Conservation (phyloP, 2,888 invertebrate genomes). For the Chelonus formosanus region DNA sequence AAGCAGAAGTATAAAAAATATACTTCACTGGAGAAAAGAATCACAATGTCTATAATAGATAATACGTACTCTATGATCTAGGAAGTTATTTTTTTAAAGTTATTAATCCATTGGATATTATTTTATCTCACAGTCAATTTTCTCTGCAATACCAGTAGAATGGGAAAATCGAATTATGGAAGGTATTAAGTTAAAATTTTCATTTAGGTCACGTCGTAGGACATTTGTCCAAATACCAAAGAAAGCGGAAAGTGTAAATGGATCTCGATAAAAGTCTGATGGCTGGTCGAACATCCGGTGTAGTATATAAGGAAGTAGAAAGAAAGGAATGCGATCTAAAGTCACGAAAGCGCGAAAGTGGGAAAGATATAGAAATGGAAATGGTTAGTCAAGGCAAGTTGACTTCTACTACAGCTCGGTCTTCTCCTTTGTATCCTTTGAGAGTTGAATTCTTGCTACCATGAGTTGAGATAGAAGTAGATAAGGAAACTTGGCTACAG, state of each 20-base stretch:
- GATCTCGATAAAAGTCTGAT: conserved; percentile 33
- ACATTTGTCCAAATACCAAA: conserved; percentile 10
- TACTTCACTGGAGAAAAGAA: too few species aligned
- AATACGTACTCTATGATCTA: too few species aligned
- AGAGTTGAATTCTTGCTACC: conserved; percentile 24
- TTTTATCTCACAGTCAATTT: too few species aligned
- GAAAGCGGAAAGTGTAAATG: conserved; percentile 23
- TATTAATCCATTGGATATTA: too few species aligned
- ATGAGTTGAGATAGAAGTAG: conserved; percentile 18
- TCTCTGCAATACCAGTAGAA: not conserved
- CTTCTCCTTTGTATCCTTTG: conserved; percentile 25
- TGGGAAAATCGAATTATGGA: conserved; percentile 3
- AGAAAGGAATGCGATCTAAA: conserved; percentile 25
- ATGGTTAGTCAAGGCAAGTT: conserved; percentile 27
- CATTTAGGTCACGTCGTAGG: conserved; percentile 12
- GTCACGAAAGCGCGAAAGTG: conserved; percentile 35
- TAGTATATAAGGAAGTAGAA: conserved; percentile 16
- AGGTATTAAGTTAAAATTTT: conserved; percentile 4
- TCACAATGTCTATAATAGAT: too few species aligned
- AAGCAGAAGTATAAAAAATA: too few species aligned
- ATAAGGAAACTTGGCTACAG: conserved; percentile 21
- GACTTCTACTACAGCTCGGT: conserved; percentile 24
- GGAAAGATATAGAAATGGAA: conserved; percentile 34
- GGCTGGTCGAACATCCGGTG: conserved; percentile 19
- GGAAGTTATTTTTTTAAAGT: too few species aligned